These are phyloP conservation scores for Solenodon paradoxus DNA, from an alignment of 2,113 vertebrate genomes.

Conservation along the genomic window DNA sequence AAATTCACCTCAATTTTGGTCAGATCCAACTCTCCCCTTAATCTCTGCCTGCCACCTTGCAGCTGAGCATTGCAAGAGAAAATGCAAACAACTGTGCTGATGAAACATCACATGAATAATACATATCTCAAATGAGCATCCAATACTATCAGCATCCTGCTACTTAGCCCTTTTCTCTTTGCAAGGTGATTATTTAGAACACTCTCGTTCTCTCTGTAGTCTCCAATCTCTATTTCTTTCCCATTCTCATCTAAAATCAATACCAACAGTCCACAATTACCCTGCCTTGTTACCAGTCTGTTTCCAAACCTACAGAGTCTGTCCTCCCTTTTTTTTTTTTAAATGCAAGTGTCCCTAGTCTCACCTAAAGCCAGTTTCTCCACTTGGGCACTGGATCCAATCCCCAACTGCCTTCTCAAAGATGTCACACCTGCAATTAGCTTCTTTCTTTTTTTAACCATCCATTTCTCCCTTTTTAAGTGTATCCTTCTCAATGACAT, in stretches of 20 bases:
- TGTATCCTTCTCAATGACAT: not conserved
- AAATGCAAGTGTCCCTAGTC: not conserved
- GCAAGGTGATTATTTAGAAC: not conserved
- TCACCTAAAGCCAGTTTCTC: not conserved
- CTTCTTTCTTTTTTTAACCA: not conserved
- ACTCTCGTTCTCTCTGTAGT: not conserved
- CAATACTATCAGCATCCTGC: not conserved
- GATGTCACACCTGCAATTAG: not conserved
- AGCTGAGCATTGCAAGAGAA: not conserved
- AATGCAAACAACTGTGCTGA: not conserved
- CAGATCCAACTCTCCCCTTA: not conserved
- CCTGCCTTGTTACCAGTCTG: not conserved
- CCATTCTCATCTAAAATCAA: not conserved
- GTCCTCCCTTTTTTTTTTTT: not conserved
- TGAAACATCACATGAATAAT: not conserved
- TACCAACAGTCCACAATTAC: not conserved
- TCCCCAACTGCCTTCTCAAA: not conserved
- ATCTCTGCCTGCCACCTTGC: not conserved
- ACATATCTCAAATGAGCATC: not conserved
- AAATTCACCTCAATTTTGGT: not conserved
- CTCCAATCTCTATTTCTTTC: not conserved
- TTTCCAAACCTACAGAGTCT: not conserved
- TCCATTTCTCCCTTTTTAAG: not conserved
- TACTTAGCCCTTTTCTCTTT: not conserved
- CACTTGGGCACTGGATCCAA: not conserved